Base-by-base conservation (phyloP, 30 jellyfish, hydroid and myxozoan genomes). In the Clytia hemisphaerica region DNA sequence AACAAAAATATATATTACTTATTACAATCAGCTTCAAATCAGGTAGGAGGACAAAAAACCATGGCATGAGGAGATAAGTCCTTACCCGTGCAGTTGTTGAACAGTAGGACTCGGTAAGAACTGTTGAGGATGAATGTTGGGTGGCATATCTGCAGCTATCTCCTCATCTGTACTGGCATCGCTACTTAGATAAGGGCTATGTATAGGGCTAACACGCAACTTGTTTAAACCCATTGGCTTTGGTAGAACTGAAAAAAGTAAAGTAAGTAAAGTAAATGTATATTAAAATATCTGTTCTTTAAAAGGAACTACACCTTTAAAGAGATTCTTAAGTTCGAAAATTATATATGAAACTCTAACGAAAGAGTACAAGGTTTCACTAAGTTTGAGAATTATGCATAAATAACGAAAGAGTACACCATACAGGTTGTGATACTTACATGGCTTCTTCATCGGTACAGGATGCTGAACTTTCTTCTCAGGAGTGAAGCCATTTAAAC, bases 161-260 rank as follows among this genome's bases (percentile, higher is more conserved):
- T 89, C 98, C 65, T 89, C 98, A 65, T 82, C 98, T 15, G 98
- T 75, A 73, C 94, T 82, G 9, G 90, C 98, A 24, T 83, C 95
- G 36, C 98, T 89, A 67, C 94, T 78, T 58, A 70, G 71, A 61
- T 93, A 72, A 37, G 98, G 93, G 49, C 93, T 71, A n/a, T 69
- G 92, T 25, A 75, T 70, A 6, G 93, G 94, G 48, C 94, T 89
- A 22, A 71, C 93, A 24, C 67, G 68, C n/a, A 88, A 40, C 31
- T 72, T 68, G 28, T 72, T 72, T 25, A n/a, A 72, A 3, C 47
- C 35, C 14, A 6, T 38, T 4, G 79, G 73, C 22, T 67, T 67
- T 19, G 63, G 24, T 28, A 37, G 61, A 31, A 37, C 75, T 31
- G 25, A 16, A 36, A 36, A 34, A 18, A 1, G 19, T 18, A 0